Evolutionary conservation across 1,140 invertebrate species (phyloP).

Genomic region (Drosophila nebulosa): DNA sequence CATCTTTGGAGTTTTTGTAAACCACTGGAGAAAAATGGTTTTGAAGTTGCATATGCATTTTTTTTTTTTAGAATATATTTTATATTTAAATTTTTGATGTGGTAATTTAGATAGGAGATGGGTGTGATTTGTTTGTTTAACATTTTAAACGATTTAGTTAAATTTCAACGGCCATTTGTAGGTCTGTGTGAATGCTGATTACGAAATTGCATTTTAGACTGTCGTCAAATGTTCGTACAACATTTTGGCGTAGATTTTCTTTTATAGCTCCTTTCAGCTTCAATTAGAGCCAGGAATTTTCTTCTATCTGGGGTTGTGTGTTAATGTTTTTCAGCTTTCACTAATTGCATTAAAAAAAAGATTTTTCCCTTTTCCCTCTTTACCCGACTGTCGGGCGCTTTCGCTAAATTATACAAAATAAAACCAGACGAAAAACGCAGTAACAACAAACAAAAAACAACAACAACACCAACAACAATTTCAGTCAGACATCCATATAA

Average conservation of each 20-base stretch:
- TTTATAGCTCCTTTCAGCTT: conserved; percentile 72
- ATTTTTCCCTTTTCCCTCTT: conserved; percentile 33
- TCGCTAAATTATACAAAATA: conserved; percentile 70
- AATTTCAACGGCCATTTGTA: conserved; percentile 31
- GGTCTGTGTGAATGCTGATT: conserved; percentile 62
- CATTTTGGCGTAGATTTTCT: conserved; percentile 78
- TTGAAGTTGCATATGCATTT: conserved; percentile 44
- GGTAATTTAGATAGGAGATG: neutral
- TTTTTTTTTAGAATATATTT: conserved; percentile 4
- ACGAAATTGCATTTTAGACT: conserved; percentile 72
- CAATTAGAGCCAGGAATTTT: conserved; percentile 44
- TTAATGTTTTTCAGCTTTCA: conserved; percentile 67
- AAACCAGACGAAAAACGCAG: conserved; percentile 35
- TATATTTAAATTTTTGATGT: neutral
- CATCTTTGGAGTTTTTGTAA: conserved; percentile 45
- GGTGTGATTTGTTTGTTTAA: neutral
- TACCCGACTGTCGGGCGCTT: conserved; percentile 41
- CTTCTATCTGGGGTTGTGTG: neutral
- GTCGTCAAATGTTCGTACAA: conserved; percentile 65
- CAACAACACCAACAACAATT: conserved; percentile 6
- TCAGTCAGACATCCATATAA: conserved; percentile 14
- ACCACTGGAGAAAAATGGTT: conserved; percentile 72
- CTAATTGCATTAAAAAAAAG: conserved; percentile 78
- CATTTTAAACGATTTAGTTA: conserved; percentile 8
- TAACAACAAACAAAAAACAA: no score